These are phyloP conservation scores for Spatulosminthurus flaviceps DNA, from an alignment of 2,888 invertebrate genomes.

Conservation along the genomic window DNA sequence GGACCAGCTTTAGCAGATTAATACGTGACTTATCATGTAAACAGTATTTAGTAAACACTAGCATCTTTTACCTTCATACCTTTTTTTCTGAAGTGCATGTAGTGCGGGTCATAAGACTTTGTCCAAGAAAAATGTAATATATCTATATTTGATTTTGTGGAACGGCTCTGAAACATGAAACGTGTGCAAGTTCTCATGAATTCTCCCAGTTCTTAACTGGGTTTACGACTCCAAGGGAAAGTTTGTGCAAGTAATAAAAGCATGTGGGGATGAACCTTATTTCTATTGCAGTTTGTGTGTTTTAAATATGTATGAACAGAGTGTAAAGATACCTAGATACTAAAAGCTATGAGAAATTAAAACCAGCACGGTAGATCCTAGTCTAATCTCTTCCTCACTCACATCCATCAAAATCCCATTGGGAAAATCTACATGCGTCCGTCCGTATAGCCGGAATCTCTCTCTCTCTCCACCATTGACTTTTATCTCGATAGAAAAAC, in stretches of 20 bases:
- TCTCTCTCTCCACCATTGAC: no score
- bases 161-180: no score
- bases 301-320: not conserved
- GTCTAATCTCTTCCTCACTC: slow-evolving; percentile 37
- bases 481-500: no score
- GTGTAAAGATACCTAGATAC: no score
- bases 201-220: not conserved
- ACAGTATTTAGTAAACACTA: slow-evolving; percentile 14
- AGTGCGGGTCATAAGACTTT: not conserved
- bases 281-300: not conserved
- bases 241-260: slow-evolving; percentile 18
- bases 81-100: not conserved
- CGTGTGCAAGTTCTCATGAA: not conserved
- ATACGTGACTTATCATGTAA: slow-evolving; percentile 12
- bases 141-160: no score
- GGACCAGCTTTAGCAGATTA: not conserved
- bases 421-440: not conserved
- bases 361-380: not conserved
- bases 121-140: no score
- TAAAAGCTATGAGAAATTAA: not conserved
- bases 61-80: not conserved
- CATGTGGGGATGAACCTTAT: not conserved
- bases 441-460: no score
- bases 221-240: slow-evolving; percentile 2
- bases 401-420: slow-evolving; percentile 33